phyloP scores from a whole-genome alignment of 1,140 invertebrate species.

The Archivesica marissinica region DNA sequence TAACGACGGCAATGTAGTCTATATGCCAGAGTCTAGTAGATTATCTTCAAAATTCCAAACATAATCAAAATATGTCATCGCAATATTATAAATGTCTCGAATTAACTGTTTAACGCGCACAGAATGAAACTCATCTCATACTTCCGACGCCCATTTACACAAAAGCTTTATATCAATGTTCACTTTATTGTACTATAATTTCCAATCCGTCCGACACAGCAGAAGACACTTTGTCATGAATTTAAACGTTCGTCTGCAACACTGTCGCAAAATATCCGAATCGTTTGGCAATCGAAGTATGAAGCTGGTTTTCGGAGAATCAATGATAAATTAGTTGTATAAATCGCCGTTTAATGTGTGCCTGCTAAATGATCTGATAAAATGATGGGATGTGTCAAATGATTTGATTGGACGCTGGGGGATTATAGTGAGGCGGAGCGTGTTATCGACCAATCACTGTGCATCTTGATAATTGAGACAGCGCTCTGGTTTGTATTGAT shows the following conservation, averaged over 20 bases:
- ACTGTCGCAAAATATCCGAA: conserved; percentile 50
- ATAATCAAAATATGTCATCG: conserved; percentile 51
- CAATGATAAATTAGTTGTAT: conserved; percentile 61
- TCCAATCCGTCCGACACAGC: conserved; percentile 37
- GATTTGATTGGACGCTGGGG: conserved; percentile 51
- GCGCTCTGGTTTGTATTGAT: not conserved
- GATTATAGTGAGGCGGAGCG: conserved; percentile 55
- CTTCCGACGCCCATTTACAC: conserved; percentile 51
- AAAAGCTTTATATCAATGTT: conserved; percentile 33
- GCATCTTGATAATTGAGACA: conserved; percentile 1
- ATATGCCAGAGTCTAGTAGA: not conserved
- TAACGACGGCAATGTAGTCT: not conserved
- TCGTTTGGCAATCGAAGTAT: conserved; percentile 56
- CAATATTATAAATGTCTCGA: conserved; percentile 52
- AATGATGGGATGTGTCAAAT: conserved; percentile 59
- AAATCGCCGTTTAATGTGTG: conserved; percentile 61
- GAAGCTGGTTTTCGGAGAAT: conserved; percentile 24
- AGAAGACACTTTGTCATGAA: conserved; percentile 38
- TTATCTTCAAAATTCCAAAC: conserved; percentile 30
- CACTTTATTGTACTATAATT: conserved; percentile 57
- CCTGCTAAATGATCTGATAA: conserved; percentile 65
- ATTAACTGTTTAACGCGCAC: conserved; percentile 55
- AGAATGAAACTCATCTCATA: conserved; percentile 58
- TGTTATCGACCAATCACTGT: conserved; percentile 38
- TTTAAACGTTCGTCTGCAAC: conserved; percentile 33